These are phyloP conservation scores for Capitulum mitella DNA, from an alignment of 2,888 invertebrate genomes.

Conservation along the genomic window DNA sequence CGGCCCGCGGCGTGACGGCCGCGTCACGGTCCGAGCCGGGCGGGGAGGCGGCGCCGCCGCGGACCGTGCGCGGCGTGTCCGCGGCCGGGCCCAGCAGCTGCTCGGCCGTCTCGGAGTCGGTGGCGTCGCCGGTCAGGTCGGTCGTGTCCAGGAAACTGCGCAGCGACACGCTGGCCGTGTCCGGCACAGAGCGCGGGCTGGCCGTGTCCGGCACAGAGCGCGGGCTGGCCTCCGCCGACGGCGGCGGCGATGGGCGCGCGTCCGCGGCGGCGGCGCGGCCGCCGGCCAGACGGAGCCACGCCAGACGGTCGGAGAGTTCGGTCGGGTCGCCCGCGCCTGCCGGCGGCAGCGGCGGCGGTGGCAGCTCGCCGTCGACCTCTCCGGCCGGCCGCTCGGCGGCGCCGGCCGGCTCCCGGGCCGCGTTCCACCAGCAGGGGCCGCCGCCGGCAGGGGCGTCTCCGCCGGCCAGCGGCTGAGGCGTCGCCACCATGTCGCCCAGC, in stretches of 20 bases:
- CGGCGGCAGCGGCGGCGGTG: neutral
- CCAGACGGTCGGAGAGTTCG: no score
- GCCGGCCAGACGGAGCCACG: neutral
- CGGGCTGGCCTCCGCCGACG: neutral
- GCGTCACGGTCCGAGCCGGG: neutral
- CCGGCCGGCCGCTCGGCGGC: neutral
- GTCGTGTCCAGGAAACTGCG: constrained; percentile 6
- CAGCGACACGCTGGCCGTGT: constrained; percentile 17
- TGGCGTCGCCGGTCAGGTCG: neutral
- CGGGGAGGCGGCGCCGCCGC: neutral
- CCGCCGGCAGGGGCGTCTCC: no score
- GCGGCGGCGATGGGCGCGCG: no score
- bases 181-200: neutral
- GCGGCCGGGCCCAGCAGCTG: neutral
- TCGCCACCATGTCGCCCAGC: neutral
- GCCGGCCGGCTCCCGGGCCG: neutral
- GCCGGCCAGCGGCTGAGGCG: neutral
- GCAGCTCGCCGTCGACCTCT: neutral
- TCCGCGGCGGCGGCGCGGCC: no score
- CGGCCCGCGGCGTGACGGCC: neutral
- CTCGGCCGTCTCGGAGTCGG: neutral
- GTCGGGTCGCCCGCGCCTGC: neutral
- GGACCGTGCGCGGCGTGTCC: neutral
- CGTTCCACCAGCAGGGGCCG: no score
- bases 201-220: constrained; percentile 8